Conservation (phyloP, 2,888 invertebrate genomes). For the Leptogaster cylindrica region DNA sequence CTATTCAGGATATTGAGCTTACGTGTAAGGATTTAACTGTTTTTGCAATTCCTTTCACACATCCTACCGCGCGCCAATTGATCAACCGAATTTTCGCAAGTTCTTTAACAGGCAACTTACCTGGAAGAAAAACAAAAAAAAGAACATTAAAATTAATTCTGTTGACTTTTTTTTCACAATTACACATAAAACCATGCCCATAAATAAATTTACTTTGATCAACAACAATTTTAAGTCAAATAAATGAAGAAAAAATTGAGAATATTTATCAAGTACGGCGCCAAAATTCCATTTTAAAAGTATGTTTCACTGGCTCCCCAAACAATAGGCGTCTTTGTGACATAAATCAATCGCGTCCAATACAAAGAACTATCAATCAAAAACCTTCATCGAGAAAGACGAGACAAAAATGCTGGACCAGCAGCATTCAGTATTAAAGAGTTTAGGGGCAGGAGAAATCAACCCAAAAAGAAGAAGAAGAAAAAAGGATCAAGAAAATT, state of each 20-base stretch:
- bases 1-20: no score
- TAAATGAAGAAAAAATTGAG: conserved; percentile 14
- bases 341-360: conserved; percentile 32
- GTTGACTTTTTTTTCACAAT: neutral
- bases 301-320: neutral
- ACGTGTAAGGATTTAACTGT: no score
- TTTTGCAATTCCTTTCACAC: no score
- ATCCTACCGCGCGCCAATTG: no score
- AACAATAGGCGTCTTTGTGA: conserved; percentile 18
- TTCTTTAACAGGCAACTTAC: conserved; percentile 19
- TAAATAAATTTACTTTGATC: neutral
- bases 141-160: neutral
- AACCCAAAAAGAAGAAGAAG: neutral
- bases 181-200: neutral
- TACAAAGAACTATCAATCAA: conserved; percentile 38
- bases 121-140: conserved; percentile 25
- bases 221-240: conserved; percentile 1
- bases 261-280: conserved; percentile 30
- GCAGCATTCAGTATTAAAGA: no score
- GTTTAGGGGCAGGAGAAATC: no score
- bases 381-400: conserved; percentile 24
- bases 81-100: no score
- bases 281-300: conserved; percentile 37
- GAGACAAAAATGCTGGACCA: conserved; percentile 12
- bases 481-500: conserved; percentile 28